Evolutionary conservation across 1,140 invertebrate genomes (phyloP), one percentile per base, ranked within the genome.

Genomic region (Pseudomyrmex pallidus): DNA sequence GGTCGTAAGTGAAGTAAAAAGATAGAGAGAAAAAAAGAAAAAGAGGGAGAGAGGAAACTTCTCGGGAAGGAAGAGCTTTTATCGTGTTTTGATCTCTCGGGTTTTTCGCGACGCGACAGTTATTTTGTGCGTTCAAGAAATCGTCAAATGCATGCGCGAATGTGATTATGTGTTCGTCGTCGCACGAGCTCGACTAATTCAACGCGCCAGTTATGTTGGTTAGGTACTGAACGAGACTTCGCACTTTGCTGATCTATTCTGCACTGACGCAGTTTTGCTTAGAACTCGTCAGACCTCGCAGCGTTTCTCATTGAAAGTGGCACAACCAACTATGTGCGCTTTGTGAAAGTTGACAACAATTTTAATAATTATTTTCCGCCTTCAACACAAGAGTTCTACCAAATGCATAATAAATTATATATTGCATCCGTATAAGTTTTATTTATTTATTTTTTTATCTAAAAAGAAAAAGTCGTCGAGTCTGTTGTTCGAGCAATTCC

Each of bases 101-200:
- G 59, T 85, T 78, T 68, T 77, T 57, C 63, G 54, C 62, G 67
- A 77, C 25, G 44, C 13, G 15, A 66, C n/a, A 86, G 84, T 77
- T 85, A 84, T 80, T 80, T 57, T 52, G 66, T 7, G 52, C 25
- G 66, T 73, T 66, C 61, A 54, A 83, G 46, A 57, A 68, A 72
- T 86, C 82, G 84, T 85, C 56, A 64, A 80, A 64, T 66, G 13
- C 35, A 44, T 25, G 83, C 35, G 17, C 9, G 59, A 35, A 22
- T 35, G 67, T 64, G 35, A 35, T 20, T 82, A 52, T 70, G 12
- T 70, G 82, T 25, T 78, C 64, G 66, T 67, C 25, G 50, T 13
- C 17, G 35, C 35, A 7, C 12, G 74, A 70, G 15, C 52, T 68
- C 46, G n/a, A 22, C 52, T 72, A 80, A 72, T 80, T 80, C 56